Conservation (phyloP, 2,888 invertebrate species). For the Eupeodes luniger region DNA sequence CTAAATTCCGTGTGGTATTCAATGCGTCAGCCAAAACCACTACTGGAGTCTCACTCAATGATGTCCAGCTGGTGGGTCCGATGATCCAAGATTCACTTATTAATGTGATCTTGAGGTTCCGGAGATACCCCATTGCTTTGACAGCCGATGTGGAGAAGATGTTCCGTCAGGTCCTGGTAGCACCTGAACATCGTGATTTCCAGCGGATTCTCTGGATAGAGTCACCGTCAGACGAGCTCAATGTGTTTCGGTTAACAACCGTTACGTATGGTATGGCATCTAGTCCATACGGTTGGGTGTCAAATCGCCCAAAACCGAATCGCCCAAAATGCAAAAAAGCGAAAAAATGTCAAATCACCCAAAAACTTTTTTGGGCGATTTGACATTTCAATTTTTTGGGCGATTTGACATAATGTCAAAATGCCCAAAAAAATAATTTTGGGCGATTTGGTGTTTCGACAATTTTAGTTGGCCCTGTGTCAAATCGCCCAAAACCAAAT, state of each 20-base stretch:
- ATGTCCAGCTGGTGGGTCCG: conserved; percentile 13
- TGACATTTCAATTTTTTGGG: too few species aligned
- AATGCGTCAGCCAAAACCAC: conserved; percentile 44
- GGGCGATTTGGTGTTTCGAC: too few species aligned
- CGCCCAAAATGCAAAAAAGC: background rate
- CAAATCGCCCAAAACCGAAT: too few species aligned
- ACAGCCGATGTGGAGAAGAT: too few species aligned
- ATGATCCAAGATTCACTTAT: background rate
- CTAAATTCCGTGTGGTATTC: conserved; percentile 47
- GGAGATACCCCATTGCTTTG: conserved; percentile 1
- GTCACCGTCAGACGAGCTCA: background rate
- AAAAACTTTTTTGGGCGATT: too few species aligned
- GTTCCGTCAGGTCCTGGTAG: too few species aligned
- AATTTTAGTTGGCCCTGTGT: too few species aligned
- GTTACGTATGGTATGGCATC: background rate
- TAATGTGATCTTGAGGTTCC: conserved; percentile 41
- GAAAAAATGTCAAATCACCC: too few species aligned
- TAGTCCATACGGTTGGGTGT: background rate
- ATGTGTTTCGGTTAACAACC: background rate
- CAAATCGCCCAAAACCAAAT: too few species aligned
- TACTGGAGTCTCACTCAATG: conserved; percentile 49
- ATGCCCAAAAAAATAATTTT: too few species aligned
- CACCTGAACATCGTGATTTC: background rate
- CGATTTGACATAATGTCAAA: too few species aligned
- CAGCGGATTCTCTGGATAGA: background rate